Evolutionary conservation across 2,113 vertebrate species (phyloP), one percentile per base, ranked within the genome.

Genomic region (Hemiprocne comata): DNA sequence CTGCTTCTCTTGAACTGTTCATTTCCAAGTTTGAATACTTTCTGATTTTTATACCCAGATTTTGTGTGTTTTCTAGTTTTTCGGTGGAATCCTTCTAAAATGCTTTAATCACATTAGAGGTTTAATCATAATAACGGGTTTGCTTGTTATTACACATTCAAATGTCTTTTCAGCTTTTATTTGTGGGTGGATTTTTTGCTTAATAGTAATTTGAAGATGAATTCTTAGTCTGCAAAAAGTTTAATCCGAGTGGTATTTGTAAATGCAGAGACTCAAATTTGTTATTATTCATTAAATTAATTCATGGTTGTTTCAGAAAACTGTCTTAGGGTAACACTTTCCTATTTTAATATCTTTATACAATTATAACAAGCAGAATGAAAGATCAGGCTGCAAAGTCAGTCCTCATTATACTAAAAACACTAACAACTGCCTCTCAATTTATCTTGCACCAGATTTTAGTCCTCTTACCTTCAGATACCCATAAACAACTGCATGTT

Each of bases 71-170:
- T 92, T 90, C 83, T 55, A 71, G 46, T 48, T 50, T 90, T 75
- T 71, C 90, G 69, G 26, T 67, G 24, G 78, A 89, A 93, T 94
- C 60, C 34, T 74, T 84, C 69, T 85, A 74, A 80, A 91, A 73
- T 20, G 18, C 61, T 74, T 90, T 74, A 69, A 80, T 90, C 69
- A 34, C 26, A 55, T 77, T 73, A 74, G 62, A 69, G 65, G 17
- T 77, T 89, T 91, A 73, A 73, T 80, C 29, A n/a, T 36, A 73
- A 24, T 46, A 65, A 73, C 2, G 5, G 14, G 26, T 91, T 91
- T 79, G 20, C 61, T 77, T 81, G 38, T 85, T 36, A 15, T 57
- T 73, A 44, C 83, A 29, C 36, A 53, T 61, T 77, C 72, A 92
- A 38, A 84, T 83, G 6, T 64, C 46, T 77, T 90, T 80, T 74